A percentile compares a stretch with the other conserved stretches of the same genome.
Conservation (phyloP, 2,113 vertebrate species). For the Sapajus apella region DNA sequence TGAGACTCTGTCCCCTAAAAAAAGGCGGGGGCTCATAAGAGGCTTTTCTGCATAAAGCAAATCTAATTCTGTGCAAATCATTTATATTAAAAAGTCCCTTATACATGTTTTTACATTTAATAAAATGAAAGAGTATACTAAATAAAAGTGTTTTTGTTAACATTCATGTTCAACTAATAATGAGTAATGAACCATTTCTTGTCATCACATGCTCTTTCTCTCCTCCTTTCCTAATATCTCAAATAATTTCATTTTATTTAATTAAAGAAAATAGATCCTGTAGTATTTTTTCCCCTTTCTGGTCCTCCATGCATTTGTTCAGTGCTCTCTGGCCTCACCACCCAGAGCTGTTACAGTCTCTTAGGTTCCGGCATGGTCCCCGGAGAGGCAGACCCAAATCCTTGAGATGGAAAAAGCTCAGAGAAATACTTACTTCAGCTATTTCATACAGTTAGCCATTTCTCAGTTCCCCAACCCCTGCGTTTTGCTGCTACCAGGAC, state of each 20-base stretch:
- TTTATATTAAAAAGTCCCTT: neutral
- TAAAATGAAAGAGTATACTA: neutral
- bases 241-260: neutral
- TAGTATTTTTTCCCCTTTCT: neutral
- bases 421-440: neutral
- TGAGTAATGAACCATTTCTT: neutral
- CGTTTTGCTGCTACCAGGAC: neutral
- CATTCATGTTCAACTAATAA: neutral
- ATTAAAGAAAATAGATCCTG: neutral
- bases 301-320: rapidly evolving
- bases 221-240: neutral
- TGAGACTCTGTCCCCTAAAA: no score
- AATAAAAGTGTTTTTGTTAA: neutral
- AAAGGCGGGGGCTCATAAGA: no score
- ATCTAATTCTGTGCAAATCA: neutral
- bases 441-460: neutral
- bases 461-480: neutral
- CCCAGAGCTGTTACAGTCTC: neutral
- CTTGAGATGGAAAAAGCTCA: neutral
- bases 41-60: neutral
- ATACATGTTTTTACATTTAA: neutral
- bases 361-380: neutral
- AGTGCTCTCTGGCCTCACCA: neutral
- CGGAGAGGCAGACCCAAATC: neutral
- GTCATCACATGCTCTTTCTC: neutral